Conservation (phyloP, 2,888 invertebrate species). For the Tetanocera ferruginea region DNA sequence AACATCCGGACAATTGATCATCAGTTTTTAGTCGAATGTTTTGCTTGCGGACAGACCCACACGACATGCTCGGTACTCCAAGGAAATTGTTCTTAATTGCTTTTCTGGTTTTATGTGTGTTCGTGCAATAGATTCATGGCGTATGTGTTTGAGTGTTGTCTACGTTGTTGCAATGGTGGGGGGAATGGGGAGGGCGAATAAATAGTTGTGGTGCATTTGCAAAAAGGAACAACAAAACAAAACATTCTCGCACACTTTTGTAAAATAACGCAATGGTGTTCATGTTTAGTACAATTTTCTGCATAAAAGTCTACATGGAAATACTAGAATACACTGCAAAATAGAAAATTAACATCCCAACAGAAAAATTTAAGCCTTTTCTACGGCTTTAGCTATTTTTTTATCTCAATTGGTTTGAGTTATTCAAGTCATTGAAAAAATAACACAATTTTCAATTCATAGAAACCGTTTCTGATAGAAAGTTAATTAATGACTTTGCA, state of each 20-base stretch:
- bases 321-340: not conserved
- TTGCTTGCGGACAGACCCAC: no score
- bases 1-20: no score
- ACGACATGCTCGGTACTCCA: conserved; percentile 32
- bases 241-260: not conserved
- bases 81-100: conserved; percentile 49
- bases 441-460: no score
- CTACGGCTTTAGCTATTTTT: no score
- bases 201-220: not conserved
- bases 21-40: no score
- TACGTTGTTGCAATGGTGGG: not conserved
- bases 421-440: no score
- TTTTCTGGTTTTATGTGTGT: conserved; percentile 39
- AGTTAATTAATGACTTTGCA: no score
- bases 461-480: no score
- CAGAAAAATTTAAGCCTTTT: no score
- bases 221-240: not conserved
- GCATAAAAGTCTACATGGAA: not conserved
- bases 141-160: not conserved
- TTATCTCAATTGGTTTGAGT: no score
- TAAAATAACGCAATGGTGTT: not conserved
- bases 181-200: not conserved
- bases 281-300: no score
- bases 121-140: not conserved
- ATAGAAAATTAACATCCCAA: no score